These are phyloP conservation scores for Drosophila leontia DNA, from an alignment of 1,140 invertebrate species.

Conservation along the genomic window DNA sequence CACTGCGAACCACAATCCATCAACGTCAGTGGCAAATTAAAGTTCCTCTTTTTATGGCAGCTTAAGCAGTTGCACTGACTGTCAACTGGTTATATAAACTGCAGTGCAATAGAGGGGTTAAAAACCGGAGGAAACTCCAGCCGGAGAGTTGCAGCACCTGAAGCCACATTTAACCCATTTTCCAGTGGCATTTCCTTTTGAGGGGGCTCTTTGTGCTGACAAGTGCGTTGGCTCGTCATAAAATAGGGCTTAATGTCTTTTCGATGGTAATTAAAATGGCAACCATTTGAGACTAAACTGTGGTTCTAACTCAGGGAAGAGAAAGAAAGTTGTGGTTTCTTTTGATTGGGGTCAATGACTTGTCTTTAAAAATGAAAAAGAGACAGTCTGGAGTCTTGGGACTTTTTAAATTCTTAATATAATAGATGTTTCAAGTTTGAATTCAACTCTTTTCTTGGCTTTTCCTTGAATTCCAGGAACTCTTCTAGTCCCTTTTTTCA, in stretches of 20 bases:
- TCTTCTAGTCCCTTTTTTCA: too few species aligned
- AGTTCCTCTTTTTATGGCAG: slow-evolving; percentile 40
- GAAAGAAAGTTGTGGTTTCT: slow-evolving; percentile 4
- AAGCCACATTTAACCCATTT: slow-evolving; percentile 65
- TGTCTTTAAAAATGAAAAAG: too few species aligned
- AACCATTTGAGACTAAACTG: slow-evolving; percentile 21
- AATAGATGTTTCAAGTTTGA: too few species aligned
- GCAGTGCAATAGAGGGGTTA: slow-evolving; percentile 1
- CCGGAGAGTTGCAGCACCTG: slow-evolving; percentile 44
- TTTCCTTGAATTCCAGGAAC: too few species aligned
- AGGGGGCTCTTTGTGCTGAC: slow-evolving; percentile 9
- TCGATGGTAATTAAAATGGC: slow-evolving; percentile 69
- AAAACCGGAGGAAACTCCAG: slow-evolving; percentile 13
- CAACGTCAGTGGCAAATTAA: slow-evolving; percentile 53
- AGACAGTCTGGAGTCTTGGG: too few species aligned
- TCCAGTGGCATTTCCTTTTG: slow-evolving; percentile 52
- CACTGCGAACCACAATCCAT: slow-evolving; percentile 49
- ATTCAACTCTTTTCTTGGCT: neutral
- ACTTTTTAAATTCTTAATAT: too few species aligned
- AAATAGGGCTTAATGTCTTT: slow-evolving; percentile 53
- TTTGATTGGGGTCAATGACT: slow-evolving; percentile 41
- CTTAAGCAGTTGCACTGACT: slow-evolving; percentile 47
- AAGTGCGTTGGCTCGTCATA: slow-evolving; percentile 40
- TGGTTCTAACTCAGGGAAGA: slow-evolving; percentile 8
- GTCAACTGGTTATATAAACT: slow-evolving; percentile 39